phyloP scores from a whole-genome alignment of 2,797 vertebrate genomes.

The Rhadinocentrus ornatus region DNA sequence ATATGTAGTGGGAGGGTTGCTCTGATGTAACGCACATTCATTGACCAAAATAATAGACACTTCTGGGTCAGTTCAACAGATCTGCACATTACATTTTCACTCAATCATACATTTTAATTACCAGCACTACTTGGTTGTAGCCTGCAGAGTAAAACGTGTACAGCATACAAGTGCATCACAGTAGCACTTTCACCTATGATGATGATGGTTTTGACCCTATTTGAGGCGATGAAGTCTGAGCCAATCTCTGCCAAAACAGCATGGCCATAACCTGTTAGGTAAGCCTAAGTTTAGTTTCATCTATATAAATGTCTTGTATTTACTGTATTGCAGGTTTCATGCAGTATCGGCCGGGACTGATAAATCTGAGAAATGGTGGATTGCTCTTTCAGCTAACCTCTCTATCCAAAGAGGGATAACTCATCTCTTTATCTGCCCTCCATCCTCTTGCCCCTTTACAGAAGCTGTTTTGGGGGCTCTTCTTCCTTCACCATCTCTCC shows the following conservation, averaged over 20 bases:
- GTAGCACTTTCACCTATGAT: slow-evolving; percentile 4
- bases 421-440: slow-evolving; percentile 4
- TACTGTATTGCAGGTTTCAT: background rate
- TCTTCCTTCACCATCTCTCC: slow-evolving; percentile 7
- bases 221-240: background rate
- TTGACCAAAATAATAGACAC: background rate
- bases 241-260: background rate
- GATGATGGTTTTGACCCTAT: background rate
- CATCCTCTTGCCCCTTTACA: background rate
- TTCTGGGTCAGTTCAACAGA: background rate
- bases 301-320: background rate
- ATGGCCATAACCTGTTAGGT: background rate
- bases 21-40: background rate
- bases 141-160: background rate
- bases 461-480: slow-evolving; percentile 3
- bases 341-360: background rate
- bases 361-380: background rate
- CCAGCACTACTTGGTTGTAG: background rate
- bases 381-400: background rate
- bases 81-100: background rate
- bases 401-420: background rate
- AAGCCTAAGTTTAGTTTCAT: background rate
- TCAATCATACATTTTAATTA: background rate
- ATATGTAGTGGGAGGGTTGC: background rate
- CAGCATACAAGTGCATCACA: background rate